Evolutionary conservation across 1,140 invertebrate genomes (phyloP), one percentile per base, ranked within the genome.

Genomic region (Laupala kohalensis): DNA sequence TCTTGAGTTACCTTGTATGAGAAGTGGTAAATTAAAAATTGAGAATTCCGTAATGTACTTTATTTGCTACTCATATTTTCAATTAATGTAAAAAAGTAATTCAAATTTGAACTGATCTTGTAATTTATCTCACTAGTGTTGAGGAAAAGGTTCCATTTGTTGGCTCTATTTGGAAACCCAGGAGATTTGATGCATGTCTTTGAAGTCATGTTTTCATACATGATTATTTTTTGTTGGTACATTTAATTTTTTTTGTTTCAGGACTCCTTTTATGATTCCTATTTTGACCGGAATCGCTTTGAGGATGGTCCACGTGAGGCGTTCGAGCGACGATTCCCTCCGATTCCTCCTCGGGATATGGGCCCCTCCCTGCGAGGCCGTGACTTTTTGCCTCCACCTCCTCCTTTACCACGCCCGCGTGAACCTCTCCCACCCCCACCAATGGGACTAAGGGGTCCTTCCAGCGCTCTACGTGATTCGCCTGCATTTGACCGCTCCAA

Each of bases 251-350:
- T 27, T 4, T 23, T 64, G 67, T 74, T 75, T 24, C 66, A 71
- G 72, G 69, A 71, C 25, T 26, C 65, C 29, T 73, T 64, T 26
- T 70, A 72, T 64, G 64, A 71, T 29, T 28, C 64, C 15, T 70
- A 67, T 37, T 73, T 70, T 69, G 73, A 73, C 25, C 72, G 73
- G 24, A 68, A 25, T 26, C 71, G 73, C 19, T 92, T 89, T 77
- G 37, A 53, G 37, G 90, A 92, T 75, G 89, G 91, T 74, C 86
- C 88, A 1, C 84, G 90, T 27, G 90, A 92, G 75, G 77, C 92
- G 74, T 92, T 91, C 79, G 91, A 92, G 77, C 86, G 91, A 73
- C 86, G 91, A 69, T 92, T 92, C 80, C 86, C 89, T 6, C 83
- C 84, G 73, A 84, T 88, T 80, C 81, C 81, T 72, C 83, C 84